Conservation (phyloP, 2,888 invertebrate genomes). For the Caenorhabditis sp. region DNA sequence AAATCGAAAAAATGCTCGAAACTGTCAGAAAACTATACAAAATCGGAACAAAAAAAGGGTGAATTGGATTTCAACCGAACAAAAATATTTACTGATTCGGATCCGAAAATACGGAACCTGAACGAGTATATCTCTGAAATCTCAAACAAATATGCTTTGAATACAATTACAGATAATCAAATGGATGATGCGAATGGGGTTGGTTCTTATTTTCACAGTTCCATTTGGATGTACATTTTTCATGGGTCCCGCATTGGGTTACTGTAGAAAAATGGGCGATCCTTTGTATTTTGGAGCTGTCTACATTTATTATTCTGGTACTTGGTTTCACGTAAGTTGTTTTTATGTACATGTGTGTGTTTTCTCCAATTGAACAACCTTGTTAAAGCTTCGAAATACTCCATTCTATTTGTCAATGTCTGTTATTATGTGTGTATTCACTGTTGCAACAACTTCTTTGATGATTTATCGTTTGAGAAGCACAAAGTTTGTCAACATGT, state of each 20-base stretch:
- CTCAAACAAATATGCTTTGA: neutral
- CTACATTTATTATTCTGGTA: constrained; percentile 17
- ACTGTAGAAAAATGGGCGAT: constrained; percentile 17
- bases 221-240: constrained; percentile 23
- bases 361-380: no score
- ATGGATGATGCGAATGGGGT: constrained; percentile 8
- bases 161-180: constrained; percentile 16
- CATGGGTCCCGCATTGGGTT: constrained; percentile 22
- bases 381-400: constrained; percentile 2
- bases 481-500: neutral
- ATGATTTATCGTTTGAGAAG: neutral
- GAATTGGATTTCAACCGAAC: neutral
- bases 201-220: constrained; percentile 2
- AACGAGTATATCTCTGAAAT: no score
- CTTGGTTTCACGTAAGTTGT: constrained; percentile 9
- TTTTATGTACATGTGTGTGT: no score
- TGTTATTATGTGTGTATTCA: neutral
- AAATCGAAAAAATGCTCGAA: no score
- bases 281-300: constrained; percentile 19
- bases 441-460: neutral
- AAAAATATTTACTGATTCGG: no score
- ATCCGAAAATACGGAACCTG: no score
- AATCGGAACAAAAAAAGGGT: no score
- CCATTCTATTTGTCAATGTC: neutral
- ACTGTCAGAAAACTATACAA: no score